Conservation (phyloP, 2,113 vertebrate genomes). For the Girardinichthys multiradiatus region DNA sequence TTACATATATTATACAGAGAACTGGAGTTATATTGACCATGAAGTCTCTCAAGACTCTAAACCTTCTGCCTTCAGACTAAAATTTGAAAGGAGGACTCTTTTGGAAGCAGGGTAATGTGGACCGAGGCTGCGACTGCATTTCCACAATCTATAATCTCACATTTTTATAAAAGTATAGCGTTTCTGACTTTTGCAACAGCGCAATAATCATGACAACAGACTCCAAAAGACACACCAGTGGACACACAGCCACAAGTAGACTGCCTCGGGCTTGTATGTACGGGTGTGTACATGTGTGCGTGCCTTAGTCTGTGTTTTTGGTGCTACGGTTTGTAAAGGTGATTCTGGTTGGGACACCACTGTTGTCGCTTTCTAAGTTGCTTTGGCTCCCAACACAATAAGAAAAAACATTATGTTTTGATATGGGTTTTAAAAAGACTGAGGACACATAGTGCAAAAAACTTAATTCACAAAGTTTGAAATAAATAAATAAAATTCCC, state of each 20-base stretch:
- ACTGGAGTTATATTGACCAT: constrained; percentile 54
- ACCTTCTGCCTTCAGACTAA: constrained; percentile 55
- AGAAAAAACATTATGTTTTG: constrained; percentile 31
- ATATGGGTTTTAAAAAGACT: neutral
- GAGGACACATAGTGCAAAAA: neutral
- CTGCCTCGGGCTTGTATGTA: constrained; percentile 54
- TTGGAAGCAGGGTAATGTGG: constrained; percentile 30
- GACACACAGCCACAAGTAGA: constrained; percentile 62
- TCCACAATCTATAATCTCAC: constrained; percentile 60
- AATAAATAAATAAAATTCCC: neutral
- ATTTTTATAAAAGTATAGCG: constrained; percentile 29
- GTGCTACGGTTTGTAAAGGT: constrained; percentile 21
- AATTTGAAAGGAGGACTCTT: constrained; percentile 22
- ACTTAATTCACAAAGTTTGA: neutral
- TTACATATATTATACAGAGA: constrained; percentile 68
- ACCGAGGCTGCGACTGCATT: constrained; percentile 51
- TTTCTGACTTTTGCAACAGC: constrained; percentile 59
- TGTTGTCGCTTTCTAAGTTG: constrained; percentile 36
- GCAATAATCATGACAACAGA: constrained; percentile 53
- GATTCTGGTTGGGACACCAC: constrained; percentile 48
- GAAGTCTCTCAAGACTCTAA: constrained; percentile 49
- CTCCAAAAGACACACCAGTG: constrained; percentile 59
- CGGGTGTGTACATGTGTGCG: constrained; percentile 14
- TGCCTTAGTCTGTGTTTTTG: constrained; percentile 3
- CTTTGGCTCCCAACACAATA: constrained; percentile 14